Evolutionary conservation across 2,888 invertebrate species (phyloP).

Genomic region (Pyralis farinalis): DNA sequence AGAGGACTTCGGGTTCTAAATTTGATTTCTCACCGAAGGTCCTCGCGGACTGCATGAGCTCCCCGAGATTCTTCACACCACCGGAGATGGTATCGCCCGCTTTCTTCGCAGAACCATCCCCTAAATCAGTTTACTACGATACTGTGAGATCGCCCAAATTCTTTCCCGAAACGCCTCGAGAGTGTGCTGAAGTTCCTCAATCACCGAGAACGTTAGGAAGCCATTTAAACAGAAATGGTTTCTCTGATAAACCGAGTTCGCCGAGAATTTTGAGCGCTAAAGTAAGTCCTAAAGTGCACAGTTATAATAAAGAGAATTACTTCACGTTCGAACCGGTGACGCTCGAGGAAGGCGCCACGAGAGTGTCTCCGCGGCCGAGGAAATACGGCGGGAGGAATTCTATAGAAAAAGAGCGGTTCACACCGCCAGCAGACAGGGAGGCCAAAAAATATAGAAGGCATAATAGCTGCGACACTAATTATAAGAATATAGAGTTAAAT

Average conservation of each 20-base stretch:
- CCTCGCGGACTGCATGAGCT: constrained; percentile 54
- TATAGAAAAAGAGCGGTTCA: constrained; percentile 62
- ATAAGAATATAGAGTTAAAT: constrained; percentile 60
- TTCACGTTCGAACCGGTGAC: constrained; percentile 62
- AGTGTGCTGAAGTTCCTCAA: constrained; percentile 52
- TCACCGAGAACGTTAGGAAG: constrained; percentile 59
- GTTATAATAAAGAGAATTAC: constrained; percentile 69
- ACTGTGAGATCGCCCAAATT: constrained; percentile 68
- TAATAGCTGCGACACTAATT: constrained; percentile 70
- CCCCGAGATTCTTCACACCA: constrained; percentile 70
- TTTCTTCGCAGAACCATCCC: constrained; percentile 69
- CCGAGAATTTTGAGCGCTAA: constrained; percentile 52
- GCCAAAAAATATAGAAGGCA: constrained; percentile 60
- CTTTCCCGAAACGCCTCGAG: constrained; percentile 65
- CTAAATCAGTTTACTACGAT: constrained; percentile 70
- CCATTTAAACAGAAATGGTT: constrained; percentile 58
- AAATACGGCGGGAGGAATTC: constrained; percentile 68
- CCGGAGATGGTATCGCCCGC: constrained; percentile 66
- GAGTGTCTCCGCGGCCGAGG: constrained; percentile 51
- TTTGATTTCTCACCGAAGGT: constrained; percentile 72
- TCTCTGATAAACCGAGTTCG: constrained; percentile 59
- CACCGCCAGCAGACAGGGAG: constrained; percentile 68
- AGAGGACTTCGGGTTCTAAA: constrained; percentile 58
- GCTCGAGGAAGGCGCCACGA: constrained; percentile 39
- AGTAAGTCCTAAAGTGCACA: constrained; percentile 67